A percentile compares a stretch with the other conserved stretches of the same genome.
phyloP scores from a whole-genome alignment of 2,113 vertebrate species.

The Tauraco erythrolophus region DNA sequence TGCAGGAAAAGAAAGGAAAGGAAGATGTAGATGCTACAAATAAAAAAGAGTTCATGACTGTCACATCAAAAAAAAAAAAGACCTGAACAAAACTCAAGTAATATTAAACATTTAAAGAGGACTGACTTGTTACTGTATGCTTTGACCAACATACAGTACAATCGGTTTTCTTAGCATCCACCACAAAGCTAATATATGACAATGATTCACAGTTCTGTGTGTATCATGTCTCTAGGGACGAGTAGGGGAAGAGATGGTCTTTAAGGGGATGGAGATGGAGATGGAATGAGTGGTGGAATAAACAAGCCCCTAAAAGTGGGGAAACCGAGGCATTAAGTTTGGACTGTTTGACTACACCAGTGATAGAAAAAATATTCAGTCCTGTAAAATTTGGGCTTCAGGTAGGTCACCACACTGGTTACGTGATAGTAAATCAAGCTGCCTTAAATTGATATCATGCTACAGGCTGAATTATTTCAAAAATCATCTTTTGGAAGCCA shows the following conservation, averaged over 20 bases:
- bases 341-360: background rate
- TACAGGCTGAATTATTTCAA: accelerated
- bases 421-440: background rate
- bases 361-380: background rate
- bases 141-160: background rate
- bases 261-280: background rate
- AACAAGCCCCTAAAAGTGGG: background rate
- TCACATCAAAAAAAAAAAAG: background rate
- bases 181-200: background rate
- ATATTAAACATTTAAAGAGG: background rate
- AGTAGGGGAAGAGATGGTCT: background rate
- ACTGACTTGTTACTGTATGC: background rate
- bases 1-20: background rate
- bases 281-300: background rate
- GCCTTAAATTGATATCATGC: background rate
- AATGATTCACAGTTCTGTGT: background rate
- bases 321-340: background rate
- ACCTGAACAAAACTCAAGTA: background rate
- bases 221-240: background rate
- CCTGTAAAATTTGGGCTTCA: background rate
- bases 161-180: background rate
- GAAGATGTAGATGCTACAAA: background rate
- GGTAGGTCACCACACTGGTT: background rate
- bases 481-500: background rate
- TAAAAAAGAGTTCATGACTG: background rate